A percentile compares a stretch with the other conserved stretches of the same genome.
These are phyloP conservation scores for Gorsachius goisagi DNA, from an alignment of 2,113 vertebrate species.

Conservation along the genomic window DNA sequence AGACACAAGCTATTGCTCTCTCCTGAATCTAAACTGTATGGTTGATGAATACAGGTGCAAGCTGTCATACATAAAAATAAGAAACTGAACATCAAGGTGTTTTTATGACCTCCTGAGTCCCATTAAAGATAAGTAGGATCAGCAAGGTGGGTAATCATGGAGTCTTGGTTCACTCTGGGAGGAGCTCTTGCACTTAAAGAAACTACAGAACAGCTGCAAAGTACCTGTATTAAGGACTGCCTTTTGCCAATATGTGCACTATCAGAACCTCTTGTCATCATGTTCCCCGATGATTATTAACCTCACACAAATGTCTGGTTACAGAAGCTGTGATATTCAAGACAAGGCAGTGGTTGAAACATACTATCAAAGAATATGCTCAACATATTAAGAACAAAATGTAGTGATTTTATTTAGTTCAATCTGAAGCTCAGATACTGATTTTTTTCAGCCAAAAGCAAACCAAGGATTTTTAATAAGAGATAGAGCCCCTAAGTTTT, in stretches of 20 bases:
- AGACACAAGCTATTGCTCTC: background rate
- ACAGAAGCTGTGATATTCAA: background rate
- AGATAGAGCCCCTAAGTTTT: background rate
- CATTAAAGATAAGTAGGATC: background rate
- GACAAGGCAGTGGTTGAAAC: background rate
- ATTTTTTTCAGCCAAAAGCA: background rate
- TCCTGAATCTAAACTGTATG: background rate
- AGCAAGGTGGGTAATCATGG: accelerated
- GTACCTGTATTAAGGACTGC: background rate
- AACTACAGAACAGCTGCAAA: background rate
- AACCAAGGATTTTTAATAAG: background rate
- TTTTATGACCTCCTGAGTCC: background rate
- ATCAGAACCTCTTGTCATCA: background rate
- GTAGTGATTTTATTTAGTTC: background rate
- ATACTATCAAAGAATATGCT: background rate
- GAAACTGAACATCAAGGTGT: background rate
- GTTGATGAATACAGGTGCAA: background rate
- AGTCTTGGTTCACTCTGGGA: background rate
- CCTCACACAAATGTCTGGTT: background rate
- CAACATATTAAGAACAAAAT: background rate
- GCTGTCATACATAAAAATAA: background rate
- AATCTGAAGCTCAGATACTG: background rate
- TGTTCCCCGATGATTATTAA: background rate
- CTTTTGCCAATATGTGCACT: background rate
- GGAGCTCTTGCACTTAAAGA: background rate